A percentile compares a stretch with the other conserved stretches of the same genome.
These are phyloP conservation scores for Zygothrica quintamaculata DNA, from an alignment of 2,888 invertebrate genomes.

Conservation along the genomic window DNA sequence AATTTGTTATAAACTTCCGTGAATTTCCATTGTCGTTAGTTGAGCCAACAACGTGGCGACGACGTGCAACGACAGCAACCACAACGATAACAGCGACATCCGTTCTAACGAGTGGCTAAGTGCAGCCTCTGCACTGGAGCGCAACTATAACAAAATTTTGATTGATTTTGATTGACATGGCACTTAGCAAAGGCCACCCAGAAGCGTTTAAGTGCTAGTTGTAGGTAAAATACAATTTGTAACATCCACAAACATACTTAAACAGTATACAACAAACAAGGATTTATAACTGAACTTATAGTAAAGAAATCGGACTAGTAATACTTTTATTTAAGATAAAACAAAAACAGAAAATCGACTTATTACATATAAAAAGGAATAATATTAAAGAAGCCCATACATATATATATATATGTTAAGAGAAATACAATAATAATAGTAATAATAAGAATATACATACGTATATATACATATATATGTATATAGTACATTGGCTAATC, in stretches of 20 bases:
- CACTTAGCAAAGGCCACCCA: slow-evolving; percentile 51
- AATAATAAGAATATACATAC: slow-evolving; percentile 26
- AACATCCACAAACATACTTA: not conserved
- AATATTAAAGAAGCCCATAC: slow-evolving; percentile 24
- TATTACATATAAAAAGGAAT: slow-evolving; percentile 33
- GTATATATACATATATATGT: too few species aligned
- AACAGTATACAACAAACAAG: not conserved
- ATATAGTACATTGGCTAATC: slow-evolving; percentile 53
- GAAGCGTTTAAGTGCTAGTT: slow-evolving; percentile 24
- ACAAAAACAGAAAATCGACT: too few species aligned
- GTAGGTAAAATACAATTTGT: not conserved
- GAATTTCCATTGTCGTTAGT: slow-evolving; percentile 38
- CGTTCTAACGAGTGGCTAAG: slow-evolving; percentile 52
- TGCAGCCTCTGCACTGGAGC: slow-evolving; percentile 9
- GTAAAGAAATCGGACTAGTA: too few species aligned
- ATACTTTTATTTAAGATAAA: slow-evolving; percentile 19
- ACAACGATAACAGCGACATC: slow-evolving; percentile 17
- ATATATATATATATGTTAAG: slow-evolving; percentile 33
- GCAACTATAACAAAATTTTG: slow-evolving; percentile 54
- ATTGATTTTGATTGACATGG: slow-evolving; percentile 79
- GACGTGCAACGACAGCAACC: slow-evolving; percentile 6
- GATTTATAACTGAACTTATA: too few species aligned
- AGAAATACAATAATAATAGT: slow-evolving; percentile 58
- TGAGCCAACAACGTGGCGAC: slow-evolving; percentile 39
- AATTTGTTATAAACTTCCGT: slow-evolving; percentile 35